Evolutionary conservation across 2,888 invertebrate genomes (phyloP), one percentile per base, ranked within the genome.

Genomic region (Tiliacea citrago): DNA sequence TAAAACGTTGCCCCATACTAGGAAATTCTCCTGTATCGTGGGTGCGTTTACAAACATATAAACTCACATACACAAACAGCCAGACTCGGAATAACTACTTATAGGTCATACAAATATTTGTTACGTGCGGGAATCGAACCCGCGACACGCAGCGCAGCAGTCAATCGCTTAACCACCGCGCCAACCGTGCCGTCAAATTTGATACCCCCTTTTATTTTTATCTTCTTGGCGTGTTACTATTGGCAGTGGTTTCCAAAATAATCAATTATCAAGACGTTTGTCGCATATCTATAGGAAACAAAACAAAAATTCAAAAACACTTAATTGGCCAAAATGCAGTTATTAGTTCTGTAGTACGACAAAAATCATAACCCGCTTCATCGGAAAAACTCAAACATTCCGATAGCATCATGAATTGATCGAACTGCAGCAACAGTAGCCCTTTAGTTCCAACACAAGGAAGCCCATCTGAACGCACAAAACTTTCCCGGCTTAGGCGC

Each of bases 391-490:
- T n/a, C 13, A n/a, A n/a, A 35, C 47, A 18, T 8, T 0, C 12
- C 5, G 47, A 51, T 39, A 29, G 7, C 24, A 21, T 12, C 42
- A 18, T 53, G n/a, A n/a, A n/a, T n/a, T n/a, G 18, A 51, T 53
- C 29, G 47, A 47, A 66, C 24, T 21, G 24, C 29, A 24, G 10
- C 1, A 35, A 24, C 49, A 57, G 42, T 16, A 51, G 42, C 39
- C 16, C 71, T 79, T 21, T 16, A 57, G 67, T 60, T 12, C 12
- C 47, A 29, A 21, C 7, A 66, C 60, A 68, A 77, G 83, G n/a
- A 55, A 51, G 45, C 51, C 29, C 21, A 68, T 55, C 29, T 53
- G 68, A 29, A 72, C 63, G 58, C 35, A 81, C 60, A 81, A 75
- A 57, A 61, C 45, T 16, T 35, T 13, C 24, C 63, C 53, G 57